Percentiles rank a stretch among this genome's conserved stretches.
Conservation (phyloP, 2,113 vertebrate species). For the Falco punctatus region DNA sequence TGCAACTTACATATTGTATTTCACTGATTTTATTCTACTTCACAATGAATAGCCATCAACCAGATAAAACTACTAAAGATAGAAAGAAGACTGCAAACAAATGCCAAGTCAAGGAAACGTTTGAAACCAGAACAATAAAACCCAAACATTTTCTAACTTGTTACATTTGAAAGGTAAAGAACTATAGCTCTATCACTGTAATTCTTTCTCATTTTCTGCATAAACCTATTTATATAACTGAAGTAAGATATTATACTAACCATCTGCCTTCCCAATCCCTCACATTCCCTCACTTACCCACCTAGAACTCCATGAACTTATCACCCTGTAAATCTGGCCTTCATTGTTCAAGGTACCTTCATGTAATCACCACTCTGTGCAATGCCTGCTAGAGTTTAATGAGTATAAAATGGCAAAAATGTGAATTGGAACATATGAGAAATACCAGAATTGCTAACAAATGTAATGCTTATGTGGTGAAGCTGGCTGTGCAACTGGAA, state of each 20-base stretch:
- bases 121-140: not conserved
- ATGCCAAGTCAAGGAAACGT: not conserved
- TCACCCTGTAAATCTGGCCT: not conserved
- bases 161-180: not conserved
- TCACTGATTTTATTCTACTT: not conserved
- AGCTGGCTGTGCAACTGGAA: not conserved
- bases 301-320: not conserved
- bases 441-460: not conserved
- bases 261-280: not conserved
- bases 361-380: not conserved
- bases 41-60: not conserved
- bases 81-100: not conserved
- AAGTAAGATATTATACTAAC: not conserved
- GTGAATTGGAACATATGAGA: not conserved
- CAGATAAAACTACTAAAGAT: not conserved
- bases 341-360: not conserved
- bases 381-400: not conserved
- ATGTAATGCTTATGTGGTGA: not conserved
- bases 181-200: not conserved
- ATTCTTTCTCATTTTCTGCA: not conserved
- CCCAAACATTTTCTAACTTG: not conserved
- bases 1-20: not conserved
- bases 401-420: not conserved
- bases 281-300: not conserved
- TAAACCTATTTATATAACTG: not conserved